Evolutionary conservation across 2,797 vertebrate genomes (phyloP), one percentile per base, ranked within the genome.

Genomic region (Sciaenops ocellatus): DNA sequence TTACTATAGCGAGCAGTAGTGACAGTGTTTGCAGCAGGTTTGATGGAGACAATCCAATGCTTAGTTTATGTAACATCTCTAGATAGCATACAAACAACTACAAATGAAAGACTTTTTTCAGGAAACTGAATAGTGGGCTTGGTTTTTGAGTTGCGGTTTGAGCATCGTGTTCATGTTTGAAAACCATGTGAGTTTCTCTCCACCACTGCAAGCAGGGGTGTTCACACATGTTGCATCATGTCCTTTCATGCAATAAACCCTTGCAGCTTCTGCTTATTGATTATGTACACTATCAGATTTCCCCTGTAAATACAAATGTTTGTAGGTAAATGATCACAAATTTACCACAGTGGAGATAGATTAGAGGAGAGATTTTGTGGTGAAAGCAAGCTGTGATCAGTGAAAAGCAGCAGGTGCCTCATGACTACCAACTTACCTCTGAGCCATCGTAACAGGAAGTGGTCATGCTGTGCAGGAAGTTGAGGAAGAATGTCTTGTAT

Each of bases 381-480:
- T 16, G 34, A 38, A 38, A 38, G 13, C 6, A n/a, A 6, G 22
- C 15, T 22, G 52, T 1, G 22, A 34, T 52, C 28, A 3, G 3
- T 5, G 3, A 10, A 30, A 50, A 47, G 17, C 26, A 22, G 22
- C 15, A 63, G n/a, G 38, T 73, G 55, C n/a, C 10, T 20, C 8
- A 1, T 4, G 28, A 0, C n/a, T 41, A 24, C 68, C 10, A 83
- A 73, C 90, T 87, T 72, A 99, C 98, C 98, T 96, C 98, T 93
- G 48, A 99, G 97, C 98, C 98, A 99, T 22, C 97, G 97, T 67
- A 99, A 93, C 76, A 99, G 94, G 92, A 96, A 99, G 83, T 97
- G 94, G 90, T 99, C 98, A 0, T 96, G 96, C 73, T 97, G 97
- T 6, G 91, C 89, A 4, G 97, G 97, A 78, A 98, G 94, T 18